Evolutionary conservation across 2,113 vertebrate genomes (phyloP).

Genomic region (Lepisosteus oculatus): DNA sequence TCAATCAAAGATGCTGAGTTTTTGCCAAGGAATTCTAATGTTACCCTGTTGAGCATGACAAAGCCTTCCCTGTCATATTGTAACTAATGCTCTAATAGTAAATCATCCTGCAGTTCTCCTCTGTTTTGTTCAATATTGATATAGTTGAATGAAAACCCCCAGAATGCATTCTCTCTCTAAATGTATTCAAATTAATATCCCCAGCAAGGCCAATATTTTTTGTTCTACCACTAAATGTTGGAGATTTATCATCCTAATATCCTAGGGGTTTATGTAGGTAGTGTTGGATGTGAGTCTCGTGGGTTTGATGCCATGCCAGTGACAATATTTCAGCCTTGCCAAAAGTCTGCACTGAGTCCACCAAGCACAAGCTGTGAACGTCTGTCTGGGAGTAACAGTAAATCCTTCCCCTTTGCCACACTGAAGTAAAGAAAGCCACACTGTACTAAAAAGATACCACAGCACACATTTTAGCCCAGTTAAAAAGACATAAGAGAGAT

Average conservation of each 20-base stretch:
- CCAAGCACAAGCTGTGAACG: slow-evolving; percentile 62
- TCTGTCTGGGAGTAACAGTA: slow-evolving; percentile 75
- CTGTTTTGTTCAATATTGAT: too few relatives aligned
- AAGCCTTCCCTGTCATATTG: too few relatives aligned
- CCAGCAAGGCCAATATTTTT: slow-evolving; percentile 65
- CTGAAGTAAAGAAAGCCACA: slow-evolving; percentile 67
- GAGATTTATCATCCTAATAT: slow-evolving; percentile 74
- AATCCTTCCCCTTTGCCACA: slow-evolving; percentile 66
- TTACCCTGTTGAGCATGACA: too few relatives aligned
- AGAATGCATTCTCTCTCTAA: slow-evolving; percentile 54
- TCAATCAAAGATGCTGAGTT: too few relatives aligned
- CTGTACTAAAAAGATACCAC: slow-evolving; percentile 33
- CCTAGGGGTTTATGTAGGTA: slow-evolving; percentile 70
- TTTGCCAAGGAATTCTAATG: too few relatives aligned
- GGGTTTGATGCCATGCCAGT: slow-evolving; percentile 73
- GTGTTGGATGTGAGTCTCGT: slow-evolving; percentile 67
- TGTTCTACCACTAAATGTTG: slow-evolving; percentile 67
- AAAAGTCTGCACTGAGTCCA: slow-evolving; percentile 53
- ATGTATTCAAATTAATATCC: slow-evolving; percentile 72
- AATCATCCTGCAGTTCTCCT: too few relatives aligned
- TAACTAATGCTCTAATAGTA: too few relatives aligned
- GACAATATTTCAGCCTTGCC: slow-evolving; percentile 67
- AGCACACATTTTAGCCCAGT: background rate
- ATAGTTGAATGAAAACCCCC: slow-evolving; percentile 57
- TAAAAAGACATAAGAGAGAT: slow-evolving; percentile 7